These are phyloP conservation scores for Drosophila elegans DNA, from an alignment of 1,140 invertebrate species.

Conservation along the genomic window DNA sequence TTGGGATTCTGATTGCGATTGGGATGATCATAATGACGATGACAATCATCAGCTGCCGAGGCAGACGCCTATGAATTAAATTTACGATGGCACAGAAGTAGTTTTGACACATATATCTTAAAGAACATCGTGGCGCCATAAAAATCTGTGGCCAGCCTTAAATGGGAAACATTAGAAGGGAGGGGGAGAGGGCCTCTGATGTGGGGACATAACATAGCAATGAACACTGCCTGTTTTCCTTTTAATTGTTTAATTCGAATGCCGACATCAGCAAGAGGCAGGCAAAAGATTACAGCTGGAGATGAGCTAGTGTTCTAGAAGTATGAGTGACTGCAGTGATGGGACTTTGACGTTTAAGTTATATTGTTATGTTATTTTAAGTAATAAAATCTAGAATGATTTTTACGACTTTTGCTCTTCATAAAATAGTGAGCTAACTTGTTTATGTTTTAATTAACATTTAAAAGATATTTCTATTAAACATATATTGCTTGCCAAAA, in stretches of 20 bases:
- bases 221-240: slow-evolving; percentile 27
- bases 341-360: background rate
- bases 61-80: slow-evolving; percentile 75
- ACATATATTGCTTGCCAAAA: too few species aligned
- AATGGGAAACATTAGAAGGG: slow-evolving; percentile 10
- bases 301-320: background rate
- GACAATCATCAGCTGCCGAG: slow-evolving; percentile 59
- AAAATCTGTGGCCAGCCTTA: slow-evolving; percentile 53
- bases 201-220: background rate
- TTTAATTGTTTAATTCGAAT: slow-evolving; percentile 78
- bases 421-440: too few species aligned
- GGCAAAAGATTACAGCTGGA: slow-evolving; percentile 3
- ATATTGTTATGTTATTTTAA: too few species aligned
- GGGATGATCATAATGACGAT: slow-evolving; percentile 39
- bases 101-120: slow-evolving; percentile 77
- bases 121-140: slow-evolving; percentile 43
- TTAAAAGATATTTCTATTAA: too few species aligned
- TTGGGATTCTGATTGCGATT: slow-evolving; percentile 34
- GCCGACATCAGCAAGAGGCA: slow-evolving; percentile 32
- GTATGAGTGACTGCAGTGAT: background rate
- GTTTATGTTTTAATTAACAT: too few species aligned
- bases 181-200: background rate
- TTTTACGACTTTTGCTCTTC: too few species aligned
- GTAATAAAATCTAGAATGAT: too few species aligned
- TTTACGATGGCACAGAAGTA: slow-evolving; percentile 74